phyloP scores from a whole-genome alignment of 2,888 invertebrate genomes.

The Agriotes lineatus region DNA sequence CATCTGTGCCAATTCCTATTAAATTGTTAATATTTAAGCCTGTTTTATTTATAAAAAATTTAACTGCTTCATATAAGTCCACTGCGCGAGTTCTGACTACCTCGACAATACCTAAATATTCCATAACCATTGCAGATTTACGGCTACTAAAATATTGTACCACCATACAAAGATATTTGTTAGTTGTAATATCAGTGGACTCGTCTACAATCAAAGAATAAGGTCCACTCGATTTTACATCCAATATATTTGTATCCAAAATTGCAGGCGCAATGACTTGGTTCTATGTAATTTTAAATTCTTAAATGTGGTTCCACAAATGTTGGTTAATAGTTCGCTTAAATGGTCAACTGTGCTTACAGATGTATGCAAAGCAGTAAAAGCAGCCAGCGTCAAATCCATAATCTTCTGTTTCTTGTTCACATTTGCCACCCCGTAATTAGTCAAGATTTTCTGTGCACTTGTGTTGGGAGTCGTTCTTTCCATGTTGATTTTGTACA shows the following conservation, averaged over 20 bases:
- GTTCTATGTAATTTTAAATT: neutral
- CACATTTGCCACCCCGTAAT: neutral
- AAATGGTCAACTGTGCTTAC: neutral
- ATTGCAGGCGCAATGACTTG: neutral
- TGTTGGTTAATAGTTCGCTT: neutral
- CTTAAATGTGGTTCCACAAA: neutral
- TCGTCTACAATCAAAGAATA: conserved; percentile 6
- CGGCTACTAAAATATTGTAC: too few relatives aligned
- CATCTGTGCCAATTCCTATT: conserved; percentile 53
- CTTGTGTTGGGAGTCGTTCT: neutral
- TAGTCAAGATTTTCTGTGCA: neutral
- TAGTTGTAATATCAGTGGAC: too few relatives aligned
- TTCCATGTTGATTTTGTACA: too few relatives aligned
- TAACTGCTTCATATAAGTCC: too few relatives aligned
- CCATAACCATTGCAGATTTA: too few relatives aligned
- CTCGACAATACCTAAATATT: too few relatives aligned
- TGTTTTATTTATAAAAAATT: too few relatives aligned
- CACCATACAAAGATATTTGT: too few relatives aligned
- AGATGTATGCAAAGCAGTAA: neutral
- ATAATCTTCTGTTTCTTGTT: neutral
- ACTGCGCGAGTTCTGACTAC: neutral
- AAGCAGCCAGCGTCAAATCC: neutral
- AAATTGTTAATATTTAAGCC: too few relatives aligned
- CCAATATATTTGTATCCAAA: neutral
- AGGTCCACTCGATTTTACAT: neutral